These are phyloP conservation scores for Prochilodus magdalenae DNA, from an alignment of 2,113 vertebrate species.

Conservation along the genomic window DNA sequence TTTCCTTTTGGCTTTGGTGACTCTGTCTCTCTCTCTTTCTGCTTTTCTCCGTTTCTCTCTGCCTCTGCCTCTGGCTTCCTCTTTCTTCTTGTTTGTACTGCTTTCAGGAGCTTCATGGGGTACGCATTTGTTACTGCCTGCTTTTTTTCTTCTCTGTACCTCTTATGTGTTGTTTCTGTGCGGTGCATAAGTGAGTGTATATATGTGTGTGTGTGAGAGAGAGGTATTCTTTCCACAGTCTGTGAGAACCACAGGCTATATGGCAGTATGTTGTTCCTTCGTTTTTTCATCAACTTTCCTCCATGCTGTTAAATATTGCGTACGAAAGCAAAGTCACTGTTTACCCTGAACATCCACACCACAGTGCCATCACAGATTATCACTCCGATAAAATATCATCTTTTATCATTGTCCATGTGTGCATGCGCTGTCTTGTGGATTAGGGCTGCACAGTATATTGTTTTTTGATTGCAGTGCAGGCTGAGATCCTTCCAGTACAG, in stretches of 20 bases:
- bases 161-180: background rate
- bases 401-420: background rate
- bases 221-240: background rate
- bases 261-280: background rate
- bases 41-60: constrained; percentile 23
- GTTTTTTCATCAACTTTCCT: background rate
- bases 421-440: background rate
- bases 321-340: background rate
- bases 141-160: constrained; percentile 28
- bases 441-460: background rate
- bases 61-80: constrained; percentile 33
- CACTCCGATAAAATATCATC: background rate
- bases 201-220: background rate
- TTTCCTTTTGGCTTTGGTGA: constrained; percentile 25
- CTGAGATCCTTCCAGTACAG: too few species aligned
- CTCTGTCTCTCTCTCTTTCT: constrained; percentile 36
- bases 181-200: background rate
- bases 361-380: background rate
- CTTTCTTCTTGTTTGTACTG: constrained; percentile 81
- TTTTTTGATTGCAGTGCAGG: too few species aligned
- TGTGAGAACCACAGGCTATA: background rate
- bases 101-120: constrained; percentile 98
- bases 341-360: background rate
- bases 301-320: background rate
- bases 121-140: constrained; percentile 78